Percentiles rank a stretch among this genome's conserved stretches.
phyloP scores from a whole-genome alignment of 2,797 vertebrate genomes.

The Podarcis lilfordi region DNA sequence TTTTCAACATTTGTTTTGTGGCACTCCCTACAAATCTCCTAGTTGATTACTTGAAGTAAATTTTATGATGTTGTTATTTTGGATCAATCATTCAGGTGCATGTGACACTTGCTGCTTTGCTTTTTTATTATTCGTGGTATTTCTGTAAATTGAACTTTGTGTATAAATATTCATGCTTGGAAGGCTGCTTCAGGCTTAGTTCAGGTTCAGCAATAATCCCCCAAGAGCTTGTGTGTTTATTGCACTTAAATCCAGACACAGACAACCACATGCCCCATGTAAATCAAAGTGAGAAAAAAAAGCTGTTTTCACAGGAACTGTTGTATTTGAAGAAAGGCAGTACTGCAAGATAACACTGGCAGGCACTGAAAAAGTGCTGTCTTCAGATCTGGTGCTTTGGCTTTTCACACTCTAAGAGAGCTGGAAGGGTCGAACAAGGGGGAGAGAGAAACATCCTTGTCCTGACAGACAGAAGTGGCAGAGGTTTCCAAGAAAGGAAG shows the following conservation, averaged over 20 bases:
- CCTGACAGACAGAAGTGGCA: constrained; percentile 13
- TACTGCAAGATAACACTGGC: background rate
- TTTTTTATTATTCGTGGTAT: constrained; percentile 23
- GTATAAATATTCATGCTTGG: constrained; percentile 60
- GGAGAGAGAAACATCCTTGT: background rate
- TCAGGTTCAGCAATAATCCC: constrained; percentile 47
- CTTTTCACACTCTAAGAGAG: constrained; percentile 18
- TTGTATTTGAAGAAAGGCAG: background rate
- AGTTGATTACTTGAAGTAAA: constrained; percentile 6
- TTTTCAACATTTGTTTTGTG: background rate
- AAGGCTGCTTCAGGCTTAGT: constrained; percentile 57
- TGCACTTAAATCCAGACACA: constrained; percentile 23
- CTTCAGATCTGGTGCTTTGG: constrained; percentile 8
- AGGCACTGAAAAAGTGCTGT: background rate
- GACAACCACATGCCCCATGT: background rate
- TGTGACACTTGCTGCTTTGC: constrained; percentile 21
- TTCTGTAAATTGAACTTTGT: constrained; percentile 38
- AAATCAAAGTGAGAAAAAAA: constrained; percentile 11
- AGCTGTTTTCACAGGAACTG: background rate
- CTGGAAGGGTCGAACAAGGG: background rate
- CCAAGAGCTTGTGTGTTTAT: constrained; percentile 10
- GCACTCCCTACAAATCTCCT: background rate
- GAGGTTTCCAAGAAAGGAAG: constrained; percentile 2
- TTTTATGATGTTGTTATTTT: constrained; percentile 22
- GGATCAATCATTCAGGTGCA: background rate